These are phyloP conservation scores for Tetragnatha montana DNA, from an alignment of 2,888 invertebrate species.

Conservation along the genomic window DNA sequence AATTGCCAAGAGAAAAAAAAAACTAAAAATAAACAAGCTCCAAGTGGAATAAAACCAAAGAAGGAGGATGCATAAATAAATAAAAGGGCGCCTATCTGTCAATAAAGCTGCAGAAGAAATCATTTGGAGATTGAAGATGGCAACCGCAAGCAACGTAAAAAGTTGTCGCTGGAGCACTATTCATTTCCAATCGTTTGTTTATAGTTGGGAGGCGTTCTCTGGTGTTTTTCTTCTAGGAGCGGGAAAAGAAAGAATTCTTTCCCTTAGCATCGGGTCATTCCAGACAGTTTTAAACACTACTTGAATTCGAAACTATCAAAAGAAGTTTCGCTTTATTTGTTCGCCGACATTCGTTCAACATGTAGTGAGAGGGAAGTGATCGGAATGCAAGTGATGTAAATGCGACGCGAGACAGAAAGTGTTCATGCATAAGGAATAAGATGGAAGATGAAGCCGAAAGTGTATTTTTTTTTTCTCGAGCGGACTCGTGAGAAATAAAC, in stretches of 20 bases:
- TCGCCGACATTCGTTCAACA: not conserved
- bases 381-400: not conserved
- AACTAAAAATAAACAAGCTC: not conserved
- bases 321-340: slow-evolving; percentile 11
- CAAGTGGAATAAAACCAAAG: slow-evolving; percentile 18
- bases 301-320: slow-evolving; percentile 7
- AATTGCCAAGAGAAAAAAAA: not conserved
- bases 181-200: slow-evolving; percentile 46
- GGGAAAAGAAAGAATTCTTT: slow-evolving; percentile 13
- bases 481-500: not conserved
- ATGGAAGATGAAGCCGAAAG: not conserved
- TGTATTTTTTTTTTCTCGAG: not conserved
- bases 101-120: slow-evolving; percentile 43
- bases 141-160: slow-evolving; percentile 46
- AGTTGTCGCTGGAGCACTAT: slow-evolving; percentile 28
- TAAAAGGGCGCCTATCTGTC: slow-evolving; percentile 52
- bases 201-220: slow-evolving; percentile 5
- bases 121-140: slow-evolving; percentile 48
- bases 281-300: slow-evolving; percentile 17
- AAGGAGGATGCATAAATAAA: slow-evolving; percentile 49
- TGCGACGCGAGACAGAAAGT: not conserved
- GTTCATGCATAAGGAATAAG: not conserved
- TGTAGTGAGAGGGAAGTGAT: not conserved
- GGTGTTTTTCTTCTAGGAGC: not conserved
- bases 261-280: not conserved